Base-by-base conservation (phyloP, 2,797 vertebrate species). In the Halcyon chelicuti region DNA sequence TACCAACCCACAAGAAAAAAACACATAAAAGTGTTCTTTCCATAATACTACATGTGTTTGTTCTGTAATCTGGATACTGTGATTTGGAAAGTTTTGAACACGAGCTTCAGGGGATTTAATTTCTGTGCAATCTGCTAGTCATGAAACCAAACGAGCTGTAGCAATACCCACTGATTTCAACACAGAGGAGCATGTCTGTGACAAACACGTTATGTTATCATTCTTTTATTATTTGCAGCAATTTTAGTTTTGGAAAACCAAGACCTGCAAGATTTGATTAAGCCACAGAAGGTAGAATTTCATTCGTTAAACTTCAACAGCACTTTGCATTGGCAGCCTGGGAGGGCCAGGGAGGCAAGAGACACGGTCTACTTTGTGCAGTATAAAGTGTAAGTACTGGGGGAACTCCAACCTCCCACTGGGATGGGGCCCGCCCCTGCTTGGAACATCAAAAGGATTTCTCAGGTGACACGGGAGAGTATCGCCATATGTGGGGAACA, bases 371-470 rank as follows among this genome's bases (percentile, higher is more conserved):
- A 98, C 94, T 98, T 97, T 29, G 98, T 98, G 78, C 97, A 98
- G 60, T 98, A 98, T 23, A 98, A 98, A 97, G 81, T 93, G 98
- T 98, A 96, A 97, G 98, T 98, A 91, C 54, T 1, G 0, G 77
- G 57, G 31, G 40, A 78, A 75, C 16, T 72, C 84, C 66, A 12
- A 8, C n/a, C 54, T 78, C 21, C 63, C 2, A 0, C 22, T 2
- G 1, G 15, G 42, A 62, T 49, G 74, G 58, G 46, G 10, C 20
- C 62, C 5, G 11, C 47, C 63, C 75, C 61, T 60, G 57, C 52
- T 67, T 70, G 54, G 44, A 54, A 61, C 1, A 2, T 39, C 23
- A 14, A 5, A 90, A 16, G 28, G 11, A 52, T 35, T 86, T 44
- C 49, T 61, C 29, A 26, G 51, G 22, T 85, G 63, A 10, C 35